Evolutionary conservation across 2,888 invertebrate genomes (phyloP), one percentile per base, ranked within the genome.

Genomic region (Tenodera sinensis): DNA sequence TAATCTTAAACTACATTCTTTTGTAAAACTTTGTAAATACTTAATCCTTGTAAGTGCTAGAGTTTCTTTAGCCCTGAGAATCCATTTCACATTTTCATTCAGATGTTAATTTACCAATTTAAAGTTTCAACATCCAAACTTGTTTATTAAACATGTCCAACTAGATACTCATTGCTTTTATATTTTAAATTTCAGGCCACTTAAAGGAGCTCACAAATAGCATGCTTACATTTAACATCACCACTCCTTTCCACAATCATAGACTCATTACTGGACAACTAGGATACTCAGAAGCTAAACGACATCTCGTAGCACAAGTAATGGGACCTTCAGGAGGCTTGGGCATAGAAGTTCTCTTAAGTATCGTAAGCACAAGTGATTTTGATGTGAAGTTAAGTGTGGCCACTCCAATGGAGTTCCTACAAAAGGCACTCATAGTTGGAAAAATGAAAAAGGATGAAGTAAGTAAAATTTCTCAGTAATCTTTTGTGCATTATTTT

Each of bases 381-480:
- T 97, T 97, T 92, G 95, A 97, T 93, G 93, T 97, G 0, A 96
- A 96, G 91, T 94, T 97, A 0, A 95, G 96, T 91, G 92, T 97
- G 0, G 97, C 96, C 0, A 95, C 97, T 0, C 97, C 97, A 0
- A 94, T 97, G 90, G 96, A 96, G 89, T 95, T 96, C 90, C 93
- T 97, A 34, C 95, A 95, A 91, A 95, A 96, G 92, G 94, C 96
- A 0, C 94, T 96, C 89, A 85, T 97, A 7, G 94, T 96, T 1
- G 97, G 96, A 0, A 97, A 96, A 92, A 93, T 97, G 25, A 96
- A 95, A 89, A 93, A 94, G 0, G 95, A 96, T 91, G 95, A 96
- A 92, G 96, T 96, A 93, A 93, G 93, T 92, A 83, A 28, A 86
- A 71, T 25, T 12, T 42, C 42, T 34, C 34, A 34, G 8, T 34